Evolutionary conservation across 2,113 vertebrate genomes (phyloP), one percentile per base, ranked within the genome.

Genomic region (Spea multiplicata): DNA sequence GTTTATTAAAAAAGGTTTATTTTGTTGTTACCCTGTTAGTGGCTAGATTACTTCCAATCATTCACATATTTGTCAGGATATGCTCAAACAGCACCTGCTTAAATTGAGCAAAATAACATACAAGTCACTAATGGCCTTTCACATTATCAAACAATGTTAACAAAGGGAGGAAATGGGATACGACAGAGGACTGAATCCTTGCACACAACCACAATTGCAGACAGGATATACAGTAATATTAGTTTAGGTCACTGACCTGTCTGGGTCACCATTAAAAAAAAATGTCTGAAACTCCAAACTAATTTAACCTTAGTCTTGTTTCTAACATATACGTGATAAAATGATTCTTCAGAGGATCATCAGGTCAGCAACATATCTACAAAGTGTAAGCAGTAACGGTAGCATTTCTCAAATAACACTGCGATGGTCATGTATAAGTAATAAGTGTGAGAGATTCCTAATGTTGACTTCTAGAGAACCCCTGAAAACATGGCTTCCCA

Each of bases 81-180:
- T 84, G 71, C 84, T 89, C 86, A 85, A 73, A 82, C 83, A 76
- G 86, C 91, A 90, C 88, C 90, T 92, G 88, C 47, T 0, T 71
- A 14, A 68, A n/a, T 59, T 67, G 84, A 88, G 89, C 91, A 88
- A 88, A 85, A 82, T 74, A 88, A 84, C 86, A 85, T 85, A 84
- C 78, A 30, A 77, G 81, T 67, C 89, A 92, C 82, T 65, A 85
- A 90, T 84, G 82, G 85, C 78, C 83, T 84, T 85, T 83, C 86
- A 88, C 69, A 84, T 86, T 87, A 89, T 83, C 83, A 66, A 86
- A 82, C 70, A 79, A 82, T 66, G 55, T 66, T 81, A 55, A 57
- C 6, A 80, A 84, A 76, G 67, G 69, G 80, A 79, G 69, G 71
- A 83, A 71, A 84, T 84, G 75, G 74, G 77, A 81, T 45, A 65